Conservation (phyloP, 53 echinoderm and acorn worm genomes). For the Antedon mediterranea region DNA sequence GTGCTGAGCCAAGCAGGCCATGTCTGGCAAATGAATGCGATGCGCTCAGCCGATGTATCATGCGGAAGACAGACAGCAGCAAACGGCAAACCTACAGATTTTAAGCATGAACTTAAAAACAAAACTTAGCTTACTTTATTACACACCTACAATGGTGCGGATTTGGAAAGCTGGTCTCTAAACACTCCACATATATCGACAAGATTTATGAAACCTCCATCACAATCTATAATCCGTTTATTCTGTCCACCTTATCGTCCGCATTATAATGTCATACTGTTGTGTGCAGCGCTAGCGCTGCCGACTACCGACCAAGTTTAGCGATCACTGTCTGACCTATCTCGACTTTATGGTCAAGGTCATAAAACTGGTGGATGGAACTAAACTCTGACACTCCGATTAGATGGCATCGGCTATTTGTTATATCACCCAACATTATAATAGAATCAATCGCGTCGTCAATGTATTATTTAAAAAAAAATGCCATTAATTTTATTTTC, state of each 20-base stretch:
- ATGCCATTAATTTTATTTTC: neutral
- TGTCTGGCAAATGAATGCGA: neutral
- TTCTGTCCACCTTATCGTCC: neutral
- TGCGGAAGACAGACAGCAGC: neutral
- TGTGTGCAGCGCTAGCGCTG: neutral
- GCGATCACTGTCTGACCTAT: conserved; percentile 1
- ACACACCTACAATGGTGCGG: neutral
- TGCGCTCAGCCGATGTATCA: neutral
- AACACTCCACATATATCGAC: neutral
- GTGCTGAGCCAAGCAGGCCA: neutral
- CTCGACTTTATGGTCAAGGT: neutral
- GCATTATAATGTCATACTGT: neutral
- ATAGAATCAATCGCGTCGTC: neutral
- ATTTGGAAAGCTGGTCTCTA: neutral
- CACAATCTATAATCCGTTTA: neutral
- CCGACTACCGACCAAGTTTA: neutral
- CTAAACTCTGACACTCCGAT: neutral
- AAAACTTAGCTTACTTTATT: neutral
- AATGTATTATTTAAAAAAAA: neutral
- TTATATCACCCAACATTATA: neutral
- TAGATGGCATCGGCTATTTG: neutral
- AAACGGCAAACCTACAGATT: neutral
- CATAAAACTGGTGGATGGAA: neutral
- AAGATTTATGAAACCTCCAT: neutral
- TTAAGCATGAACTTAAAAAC: neutral